Conservation (phyloP, 2,888 invertebrate species). For the Caenorhabditis zanzibari region DNA sequence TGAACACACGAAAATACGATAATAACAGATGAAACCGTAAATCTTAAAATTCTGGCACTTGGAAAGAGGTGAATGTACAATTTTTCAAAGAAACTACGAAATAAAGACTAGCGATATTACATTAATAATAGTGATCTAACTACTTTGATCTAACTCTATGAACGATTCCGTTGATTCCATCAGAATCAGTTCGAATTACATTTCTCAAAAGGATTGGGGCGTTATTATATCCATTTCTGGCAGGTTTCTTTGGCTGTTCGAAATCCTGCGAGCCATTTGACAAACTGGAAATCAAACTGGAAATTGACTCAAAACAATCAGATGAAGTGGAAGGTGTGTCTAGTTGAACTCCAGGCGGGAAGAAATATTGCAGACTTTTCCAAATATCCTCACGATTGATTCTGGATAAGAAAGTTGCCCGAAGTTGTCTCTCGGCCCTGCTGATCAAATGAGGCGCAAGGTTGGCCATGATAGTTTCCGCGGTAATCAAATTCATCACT, state of each 20-base stretch:
- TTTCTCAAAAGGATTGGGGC: conserved; percentile 27
- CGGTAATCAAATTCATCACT: conserved; percentile 76
- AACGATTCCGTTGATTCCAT: conserved; percentile 59
- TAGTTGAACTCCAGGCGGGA: conserved; percentile 42
- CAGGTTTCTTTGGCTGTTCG: neutral
- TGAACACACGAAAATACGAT: neutral
- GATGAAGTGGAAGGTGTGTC: conserved; percentile 9
- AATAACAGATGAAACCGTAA: neutral
- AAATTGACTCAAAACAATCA: conserved; percentile 22
- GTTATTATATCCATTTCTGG: conserved; percentile 11
- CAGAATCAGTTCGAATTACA: conserved; percentile 44
- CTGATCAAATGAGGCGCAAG: conserved; percentile 74
- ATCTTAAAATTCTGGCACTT: conserved; percentile 18
- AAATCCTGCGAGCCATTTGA: conserved; percentile 11
- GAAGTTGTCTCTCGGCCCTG: conserved; percentile 78
- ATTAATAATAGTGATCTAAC: neutral
- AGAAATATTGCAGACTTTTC: conserved; percentile 77
- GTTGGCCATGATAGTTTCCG: conserved; percentile 79
- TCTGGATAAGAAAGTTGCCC: conserved; percentile 81
- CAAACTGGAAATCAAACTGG: conserved; percentile 48
- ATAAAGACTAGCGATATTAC: conserved; percentile 5
- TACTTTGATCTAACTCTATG: conserved; percentile 63
- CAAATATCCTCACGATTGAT: conserved; percentile 75
- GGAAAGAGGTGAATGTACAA: conserved; percentile 11
- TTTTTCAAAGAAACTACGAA: neutral